These are phyloP conservation scores for Pimephales promelas DNA, from an alignment of 2,113 vertebrate species.

Conservation along the genomic window DNA sequence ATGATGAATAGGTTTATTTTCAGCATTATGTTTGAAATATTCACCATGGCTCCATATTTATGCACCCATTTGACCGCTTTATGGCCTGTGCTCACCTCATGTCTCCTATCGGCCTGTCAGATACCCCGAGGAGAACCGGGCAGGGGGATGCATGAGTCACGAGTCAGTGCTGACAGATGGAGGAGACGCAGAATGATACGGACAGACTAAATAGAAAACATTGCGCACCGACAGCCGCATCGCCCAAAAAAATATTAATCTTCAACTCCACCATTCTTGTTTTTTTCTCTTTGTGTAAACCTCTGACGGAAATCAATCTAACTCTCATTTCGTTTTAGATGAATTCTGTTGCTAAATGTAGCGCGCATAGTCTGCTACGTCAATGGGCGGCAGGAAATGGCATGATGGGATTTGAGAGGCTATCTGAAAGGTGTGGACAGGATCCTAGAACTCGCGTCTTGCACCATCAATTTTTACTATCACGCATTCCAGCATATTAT, in stretches of 20 bases:
- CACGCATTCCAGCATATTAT: conserved; percentile 42
- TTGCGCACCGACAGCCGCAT: conserved; percentile 14
- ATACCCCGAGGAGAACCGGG: not conserved
- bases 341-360: conserved; percentile 8
- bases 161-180: conserved; percentile 45
- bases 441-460: not conserved
- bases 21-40: conserved; percentile 7
- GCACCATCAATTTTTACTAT: conserved; percentile 7
- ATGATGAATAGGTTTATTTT: conserved; percentile 30
- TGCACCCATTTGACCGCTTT: conserved; percentile 21
- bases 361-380: not conserved
- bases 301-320: conserved; percentile 52
- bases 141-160: conserved; percentile 44
- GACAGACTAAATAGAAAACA: conserved; percentile 45
- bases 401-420: not conserved
- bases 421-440: conserved; percentile 14
- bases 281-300: conserved; percentile 20
- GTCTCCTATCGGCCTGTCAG: conserved; percentile 27
- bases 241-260: conserved; percentile 25
- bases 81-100: not conserved
- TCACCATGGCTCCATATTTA: conserved; percentile 21
- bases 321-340: conserved; percentile 49
- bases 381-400: not conserved
- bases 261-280: not conserved
- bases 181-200: conserved; percentile 34